A percentile compares a stretch with the other conserved stretches of the same genome.
Conservation (phyloP, 1,140 invertebrate species). For the Orchesella cincta region DNA sequence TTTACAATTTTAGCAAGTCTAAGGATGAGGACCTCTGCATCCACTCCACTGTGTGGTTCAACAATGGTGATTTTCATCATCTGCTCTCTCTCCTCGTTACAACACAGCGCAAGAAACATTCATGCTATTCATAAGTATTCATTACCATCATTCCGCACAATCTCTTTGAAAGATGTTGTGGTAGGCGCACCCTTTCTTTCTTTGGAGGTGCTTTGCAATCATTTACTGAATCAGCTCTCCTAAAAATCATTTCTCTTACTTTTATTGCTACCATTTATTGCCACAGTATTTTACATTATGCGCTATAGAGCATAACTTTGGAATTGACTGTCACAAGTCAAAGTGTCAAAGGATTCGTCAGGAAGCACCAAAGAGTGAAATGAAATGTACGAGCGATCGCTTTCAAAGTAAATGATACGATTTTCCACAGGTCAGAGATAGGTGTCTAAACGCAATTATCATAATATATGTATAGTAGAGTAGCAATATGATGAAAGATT, state of each 20-base stretch:
- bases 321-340: not conserved
- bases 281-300: not conserved
- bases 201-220: not conserved
- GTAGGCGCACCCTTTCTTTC: slow-evolving; percentile 9
- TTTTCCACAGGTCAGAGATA: no score
- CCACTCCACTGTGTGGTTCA: not conserved
- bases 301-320: not conserved
- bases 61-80: not conserved
- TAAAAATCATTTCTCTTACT: not conserved
- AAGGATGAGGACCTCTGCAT: no score
- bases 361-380: not conserved
- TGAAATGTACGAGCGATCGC: not conserved
- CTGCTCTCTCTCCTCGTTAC: not conserved
- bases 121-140: not conserved
- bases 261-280: not conserved
- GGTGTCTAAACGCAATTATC: no score
- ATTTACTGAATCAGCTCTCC: not conserved
- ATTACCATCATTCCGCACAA: not conserved
- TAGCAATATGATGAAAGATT: no score
- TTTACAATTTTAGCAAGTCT: no score
- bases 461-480: no score
- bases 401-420: not conserved
- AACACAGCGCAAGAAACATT: not conserved
- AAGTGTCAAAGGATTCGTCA: not conserved
- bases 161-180: not conserved